Conservation (phyloP, 2,113 vertebrate genomes). For the Chaetops frenatus region DNA sequence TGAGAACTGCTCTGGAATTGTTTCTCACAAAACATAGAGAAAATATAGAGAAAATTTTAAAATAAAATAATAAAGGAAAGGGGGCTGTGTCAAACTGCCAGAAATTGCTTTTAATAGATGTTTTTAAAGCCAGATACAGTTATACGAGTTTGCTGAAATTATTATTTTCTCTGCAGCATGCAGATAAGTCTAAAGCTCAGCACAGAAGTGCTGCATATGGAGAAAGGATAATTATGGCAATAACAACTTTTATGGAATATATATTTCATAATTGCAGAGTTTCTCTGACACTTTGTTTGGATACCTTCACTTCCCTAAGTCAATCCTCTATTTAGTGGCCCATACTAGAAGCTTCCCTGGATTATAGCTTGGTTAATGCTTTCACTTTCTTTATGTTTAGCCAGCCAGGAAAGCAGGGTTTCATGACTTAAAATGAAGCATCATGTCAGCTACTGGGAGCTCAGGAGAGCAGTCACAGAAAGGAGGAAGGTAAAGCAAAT, state of each 20-base stretch:
- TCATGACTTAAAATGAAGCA: not conserved
- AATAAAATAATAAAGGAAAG: not conserved
- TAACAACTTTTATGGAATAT: not conserved
- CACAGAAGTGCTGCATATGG: not conserved
- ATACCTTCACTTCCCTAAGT: not conserved
- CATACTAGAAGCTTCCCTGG: not conserved
- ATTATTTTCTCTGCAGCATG: not conserved
- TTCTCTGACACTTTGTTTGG: not conserved
- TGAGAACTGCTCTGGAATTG: not conserved
- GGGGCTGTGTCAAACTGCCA: not conserved
- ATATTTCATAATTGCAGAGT: not conserved
- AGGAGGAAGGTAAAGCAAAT: not conserved
- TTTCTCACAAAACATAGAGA: not conserved
- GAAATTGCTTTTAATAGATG: not conserved
- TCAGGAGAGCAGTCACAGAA: not conserved
- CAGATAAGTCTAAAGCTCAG: not conserved
- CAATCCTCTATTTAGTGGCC: not conserved
- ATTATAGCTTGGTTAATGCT: not conserved
- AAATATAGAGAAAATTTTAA: not conserved
- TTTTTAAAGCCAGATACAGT: not conserved
- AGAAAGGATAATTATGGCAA: not conserved
- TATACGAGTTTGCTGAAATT: not conserved
- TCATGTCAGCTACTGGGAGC: not conserved
- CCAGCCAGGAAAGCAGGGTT: not conserved
- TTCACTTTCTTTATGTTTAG: not conserved